These are phyloP conservation scores for Teleogryllus occipitalis DNA, from an alignment of 1,140 invertebrate genomes.

Conservation along the genomic window DNA sequence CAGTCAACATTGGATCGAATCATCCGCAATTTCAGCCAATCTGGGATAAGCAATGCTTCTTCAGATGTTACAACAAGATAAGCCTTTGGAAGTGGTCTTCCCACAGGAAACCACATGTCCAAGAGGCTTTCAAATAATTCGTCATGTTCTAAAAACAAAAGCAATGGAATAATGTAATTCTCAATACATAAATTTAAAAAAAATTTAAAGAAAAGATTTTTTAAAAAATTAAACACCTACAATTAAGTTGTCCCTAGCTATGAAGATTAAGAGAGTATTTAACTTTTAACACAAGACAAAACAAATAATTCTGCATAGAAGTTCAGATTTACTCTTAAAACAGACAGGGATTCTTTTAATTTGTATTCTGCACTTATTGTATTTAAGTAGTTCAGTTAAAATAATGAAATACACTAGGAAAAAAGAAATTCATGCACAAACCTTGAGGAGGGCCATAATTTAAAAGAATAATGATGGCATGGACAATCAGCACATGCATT, in stretches of 20 bases:
- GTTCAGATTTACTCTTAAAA: too few species aligned
- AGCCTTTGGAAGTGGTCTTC: conserved; percentile 54
- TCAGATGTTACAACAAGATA: conserved; percentile 76
- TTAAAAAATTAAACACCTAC: too few species aligned
- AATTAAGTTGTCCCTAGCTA: too few species aligned
- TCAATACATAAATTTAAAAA: not conserved
- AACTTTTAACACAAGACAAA: too few species aligned
- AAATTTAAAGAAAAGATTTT: not conserved
- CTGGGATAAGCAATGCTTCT: conserved; percentile 78
- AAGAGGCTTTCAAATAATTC: conserved; percentile 25
- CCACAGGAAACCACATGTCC: conserved; percentile 50
- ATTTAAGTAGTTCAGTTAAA: not conserved
- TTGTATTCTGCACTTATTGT: not conserved
- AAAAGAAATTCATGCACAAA: conserved; percentile 26
- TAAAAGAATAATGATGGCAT: conserved; percentile 88
- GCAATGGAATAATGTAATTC: conserved; percentile 14
- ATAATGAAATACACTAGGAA: not conserved
- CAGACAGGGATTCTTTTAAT: not conserved
- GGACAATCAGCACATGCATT: conserved; percentile 81
- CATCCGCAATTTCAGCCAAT: conserved; percentile 92
- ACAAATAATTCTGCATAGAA: too few species aligned
- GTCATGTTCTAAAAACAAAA: conserved; percentile 30
- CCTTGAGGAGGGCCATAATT: conserved; percentile 63
- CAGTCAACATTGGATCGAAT: conserved; percentile 75
- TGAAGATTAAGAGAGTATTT: too few species aligned